phyloP scores from a whole-genome alignment of 2,797 vertebrate genomes.

The Tragopan temminckii region DNA sequence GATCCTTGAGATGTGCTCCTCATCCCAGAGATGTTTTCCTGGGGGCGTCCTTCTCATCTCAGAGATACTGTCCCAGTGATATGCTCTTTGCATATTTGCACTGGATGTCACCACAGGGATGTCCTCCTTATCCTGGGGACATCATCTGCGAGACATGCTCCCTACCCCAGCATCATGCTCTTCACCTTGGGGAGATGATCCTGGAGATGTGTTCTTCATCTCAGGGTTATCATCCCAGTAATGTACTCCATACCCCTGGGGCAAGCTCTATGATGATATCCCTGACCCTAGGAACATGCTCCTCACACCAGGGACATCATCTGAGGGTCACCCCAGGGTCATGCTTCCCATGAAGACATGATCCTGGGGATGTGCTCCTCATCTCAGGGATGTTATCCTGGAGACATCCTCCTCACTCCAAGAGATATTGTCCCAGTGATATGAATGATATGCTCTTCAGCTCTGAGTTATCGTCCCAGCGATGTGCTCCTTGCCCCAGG shows the following conservation, averaged over 20 bases:
- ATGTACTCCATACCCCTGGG: fast-evolving
- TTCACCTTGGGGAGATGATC: fast-evolving
- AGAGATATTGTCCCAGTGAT: background rate
- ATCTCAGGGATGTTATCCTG: fast-evolving
- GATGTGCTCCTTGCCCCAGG: fast-evolving
- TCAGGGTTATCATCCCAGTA: fast-evolving
- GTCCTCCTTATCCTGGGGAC: background rate
- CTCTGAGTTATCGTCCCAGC: fast-evolving
- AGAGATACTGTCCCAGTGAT: background rate
- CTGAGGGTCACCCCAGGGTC: too few species aligned
- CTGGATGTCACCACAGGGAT: background rate
- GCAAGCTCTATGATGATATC: too few species aligned
- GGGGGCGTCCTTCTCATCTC: fast-evolving
- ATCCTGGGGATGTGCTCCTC: background rate
- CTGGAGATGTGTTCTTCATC: background rate
- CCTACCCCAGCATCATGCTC: background rate
- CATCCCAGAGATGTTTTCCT: fast-evolving
- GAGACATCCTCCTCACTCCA: background rate
- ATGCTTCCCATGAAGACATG: fast-evolving
- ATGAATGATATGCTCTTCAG: too few species aligned
- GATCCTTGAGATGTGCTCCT: background rate
- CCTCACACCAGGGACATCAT: fast-evolving
- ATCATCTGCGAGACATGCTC: too few species aligned
- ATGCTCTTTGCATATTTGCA: background rate
- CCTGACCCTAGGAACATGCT: fast-evolving